Evolutionary conservation across 1,140 invertebrate species (phyloP), one percentile per base, ranked within the genome.

Genomic region (Ceratitis capitata): DNA sequence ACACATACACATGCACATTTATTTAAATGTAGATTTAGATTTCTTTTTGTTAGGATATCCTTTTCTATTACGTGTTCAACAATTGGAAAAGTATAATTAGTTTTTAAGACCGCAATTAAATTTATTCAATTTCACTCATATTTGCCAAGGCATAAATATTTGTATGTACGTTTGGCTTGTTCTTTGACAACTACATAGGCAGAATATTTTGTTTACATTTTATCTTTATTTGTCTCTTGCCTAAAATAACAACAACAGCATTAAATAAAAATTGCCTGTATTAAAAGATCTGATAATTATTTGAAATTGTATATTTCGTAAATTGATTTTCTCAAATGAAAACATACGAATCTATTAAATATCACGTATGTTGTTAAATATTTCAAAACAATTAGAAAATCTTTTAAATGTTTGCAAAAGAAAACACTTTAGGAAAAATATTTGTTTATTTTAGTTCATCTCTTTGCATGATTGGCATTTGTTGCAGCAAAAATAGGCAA

Each of bases 21-120:
- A 3, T 47, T 2, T 78, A 26, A 10, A n/a, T 39, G 0, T 26
- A n/a, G n/a, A 39, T 12, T 10, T 42, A 1, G 0, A 42, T 69
- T 39, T 69, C 32, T 9, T 9, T 32, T 4, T 69, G 6, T 39
- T 19, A 2, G 12, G 6, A n/a, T 23, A n/a, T 56, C 5, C n/a
- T 23, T 56, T 56, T 19, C 10, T 19, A 47, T 42, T 78, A 26
- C n/a, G 39, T 47, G 69, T 23, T 47, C 69, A 78, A 78, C 35
- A 78, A 47, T 42, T 78, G 69, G 23, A 78, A 47, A 45, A 78
- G 35, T 78, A 45, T 78, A 78, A 78, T 78, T 78, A 78, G 16
- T 78, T 78, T 78, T 78, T 42, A 78, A 78, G 69, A 45, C 69
- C 69, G 26, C 69, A 78, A 32, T 23, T 78, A 78, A 6, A 78